Percentiles rank a stretch among this genome's conserved stretches.
These are phyloP conservation scores for Dipodomys stephensi DNA, from an alignment of 2,113 vertebrate genomes.

Conservation along the genomic window DNA sequence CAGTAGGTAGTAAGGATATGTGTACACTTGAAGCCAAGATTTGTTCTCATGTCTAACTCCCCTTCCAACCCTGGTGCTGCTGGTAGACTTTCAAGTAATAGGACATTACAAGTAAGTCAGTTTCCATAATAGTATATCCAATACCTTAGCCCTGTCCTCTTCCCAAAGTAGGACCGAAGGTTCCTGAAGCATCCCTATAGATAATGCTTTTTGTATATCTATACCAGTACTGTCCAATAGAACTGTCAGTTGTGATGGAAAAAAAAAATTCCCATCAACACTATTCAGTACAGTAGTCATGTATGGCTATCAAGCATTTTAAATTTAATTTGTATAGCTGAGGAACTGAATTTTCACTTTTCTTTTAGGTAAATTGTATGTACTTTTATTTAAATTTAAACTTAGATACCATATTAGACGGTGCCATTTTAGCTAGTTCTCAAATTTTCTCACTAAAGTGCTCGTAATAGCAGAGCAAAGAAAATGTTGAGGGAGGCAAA, in stretches of 20 bases:
- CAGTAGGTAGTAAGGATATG: not conserved
- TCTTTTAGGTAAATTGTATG: not conserved
- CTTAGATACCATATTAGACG: slow-evolving; percentile 3
- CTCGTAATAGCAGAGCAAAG: slow-evolving; percentile 44
- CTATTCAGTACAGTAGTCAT: not conserved
- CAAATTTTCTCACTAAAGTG: not conserved
- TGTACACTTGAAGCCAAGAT: not conserved
- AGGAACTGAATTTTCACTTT: slow-evolving; percentile 31
- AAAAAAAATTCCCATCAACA: not conserved
- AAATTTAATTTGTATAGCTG: not conserved
- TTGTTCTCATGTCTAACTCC: slow-evolving; percentile 11
- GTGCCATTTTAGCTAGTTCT: slow-evolving; percentile 12
- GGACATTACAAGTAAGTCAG: not conserved
- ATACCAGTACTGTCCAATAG: not conserved
- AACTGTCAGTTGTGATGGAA: not conserved
- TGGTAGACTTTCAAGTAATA: not conserved
- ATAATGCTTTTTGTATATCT: slow-evolving; percentile 18
- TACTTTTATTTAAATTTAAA: slow-evolving; percentile 34
- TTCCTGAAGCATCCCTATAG: not conserved
- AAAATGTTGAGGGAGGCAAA: slow-evolving; percentile 5
- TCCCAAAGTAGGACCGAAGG: not conserved
- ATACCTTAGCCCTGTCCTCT: not conserved
- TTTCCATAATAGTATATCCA: not conserved
- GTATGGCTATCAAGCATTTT: not conserved
- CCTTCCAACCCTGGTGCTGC: not conserved